Conservation (phyloP, 1,140 invertebrate genomes). For the Dolichoris vasculosae region DNA sequence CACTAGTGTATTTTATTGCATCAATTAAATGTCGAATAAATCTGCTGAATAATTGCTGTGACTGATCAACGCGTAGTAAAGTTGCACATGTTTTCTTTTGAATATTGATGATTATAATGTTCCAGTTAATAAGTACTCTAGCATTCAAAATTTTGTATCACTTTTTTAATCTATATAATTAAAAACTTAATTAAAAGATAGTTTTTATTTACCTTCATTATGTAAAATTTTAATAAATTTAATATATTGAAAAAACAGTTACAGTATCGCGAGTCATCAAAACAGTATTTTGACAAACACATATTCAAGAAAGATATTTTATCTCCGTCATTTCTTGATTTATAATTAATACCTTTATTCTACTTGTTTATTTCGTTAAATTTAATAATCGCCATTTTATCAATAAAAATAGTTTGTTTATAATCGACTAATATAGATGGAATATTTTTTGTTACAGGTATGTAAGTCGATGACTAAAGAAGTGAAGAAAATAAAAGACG, state of each 20-base stretch:
- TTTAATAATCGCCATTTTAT: background rate
- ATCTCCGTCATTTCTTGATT: too few species aligned
- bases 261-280: background rate
- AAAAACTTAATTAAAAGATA: background rate
- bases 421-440: too few species aligned
- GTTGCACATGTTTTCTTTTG: background rate
- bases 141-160: background rate
- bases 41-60: background rate
- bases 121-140: background rate
- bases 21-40: background rate
- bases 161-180: background rate
- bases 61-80: background rate
- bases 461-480: too few species aligned
- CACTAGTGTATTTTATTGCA: background rate
- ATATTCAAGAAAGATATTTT: too few species aligned
- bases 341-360: background rate
- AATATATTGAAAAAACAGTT: background rate
- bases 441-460: too few species aligned
- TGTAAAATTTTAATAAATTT: slow-evolving; percentile 7
- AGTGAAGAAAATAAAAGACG: too few species aligned
- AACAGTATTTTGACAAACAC: background rate
- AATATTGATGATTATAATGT: background rate
- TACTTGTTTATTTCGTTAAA: background rate
- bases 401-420: too few species aligned
- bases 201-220: background rate